A percentile compares a stretch with the other conserved stretches of the same genome.
Conservation (phyloP, 2,113 vertebrate species). For the Phaethornis superciliosus region DNA sequence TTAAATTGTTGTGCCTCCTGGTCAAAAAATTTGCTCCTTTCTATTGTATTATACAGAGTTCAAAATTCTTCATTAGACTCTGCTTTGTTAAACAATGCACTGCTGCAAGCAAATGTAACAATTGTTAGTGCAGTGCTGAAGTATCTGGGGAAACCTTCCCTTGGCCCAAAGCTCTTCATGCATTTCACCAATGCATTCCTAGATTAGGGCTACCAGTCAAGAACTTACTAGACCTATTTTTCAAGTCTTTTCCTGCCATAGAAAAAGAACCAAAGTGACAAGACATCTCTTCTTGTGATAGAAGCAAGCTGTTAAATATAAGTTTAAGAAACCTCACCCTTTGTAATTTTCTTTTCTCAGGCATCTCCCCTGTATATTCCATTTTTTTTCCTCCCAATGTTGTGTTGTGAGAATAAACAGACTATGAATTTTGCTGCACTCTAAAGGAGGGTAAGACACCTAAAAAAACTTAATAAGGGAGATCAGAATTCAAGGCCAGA, state of each 20-base stretch:
- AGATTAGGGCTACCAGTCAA: not conserved
- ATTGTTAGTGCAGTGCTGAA: not conserved
- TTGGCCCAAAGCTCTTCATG: not conserved
- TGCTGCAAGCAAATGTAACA: not conserved
- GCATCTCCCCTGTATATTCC: not conserved
- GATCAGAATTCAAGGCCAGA: slow-evolving; percentile 11
- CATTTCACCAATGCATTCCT: not conserved
- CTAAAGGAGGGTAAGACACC: not conserved
- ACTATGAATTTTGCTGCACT: not conserved
- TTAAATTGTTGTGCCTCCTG: not conserved
- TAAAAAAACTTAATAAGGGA: not conserved
- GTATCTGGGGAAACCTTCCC: not conserved
- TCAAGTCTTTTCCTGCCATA: not conserved
- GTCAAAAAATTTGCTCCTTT: not conserved
- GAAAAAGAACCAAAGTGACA: not conserved
- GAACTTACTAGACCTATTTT: not conserved
- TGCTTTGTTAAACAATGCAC: not conserved
- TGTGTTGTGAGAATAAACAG: not conserved
- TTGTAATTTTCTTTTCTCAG: not conserved
- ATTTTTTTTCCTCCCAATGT: not conserved
- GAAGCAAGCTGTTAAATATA: not conserved
- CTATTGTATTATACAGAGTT: not conserved
- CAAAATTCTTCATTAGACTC: not conserved
- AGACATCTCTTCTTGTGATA: not conserved
- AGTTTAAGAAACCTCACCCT: not conserved